Base-by-base conservation (phyloP, 2,888 invertebrate species). In the Conistra vaccinii region DNA sequence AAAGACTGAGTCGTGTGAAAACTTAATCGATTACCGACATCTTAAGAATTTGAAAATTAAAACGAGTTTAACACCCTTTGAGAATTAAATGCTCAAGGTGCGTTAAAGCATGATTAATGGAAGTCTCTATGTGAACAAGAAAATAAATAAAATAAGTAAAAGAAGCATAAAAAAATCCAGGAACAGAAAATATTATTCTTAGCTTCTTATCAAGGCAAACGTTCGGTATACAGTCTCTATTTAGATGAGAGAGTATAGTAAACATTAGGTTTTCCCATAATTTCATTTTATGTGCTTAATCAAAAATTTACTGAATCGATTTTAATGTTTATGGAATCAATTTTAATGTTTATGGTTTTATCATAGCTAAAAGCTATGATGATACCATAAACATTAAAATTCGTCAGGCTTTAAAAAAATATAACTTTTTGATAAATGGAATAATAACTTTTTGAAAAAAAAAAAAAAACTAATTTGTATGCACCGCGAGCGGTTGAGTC, bases 1-100 rank as follows among this genome's bases (percentile, higher is more conserved):
- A 78, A 80, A 77, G 67, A 65, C 72, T 72, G 72, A 68, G 12
- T 61, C 53, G 67, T 71, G 63, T 62, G 67, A 69, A 60, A 42
- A 57, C 29, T 58, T 76, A 76, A 85, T 62, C 53, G 69, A 62
- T 76, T 71, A 69, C 23, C 58, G 23, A 74, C 62, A 62, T 57
- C 75, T 62, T 60, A 35, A 69, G 81, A 69, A 57, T 80, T 51
- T n/a, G 53, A 48, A 73, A 80, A 55, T 61, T 23, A 62, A 55
- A 67, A 48, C 58, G 51, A 51, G 6, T 78, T 53, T 55, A 32
- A 23, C 45, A 32, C 5, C 3, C 26, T 45, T 81, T 62, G 74
- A 57, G 14, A 60, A 60, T 63, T n/a, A 45, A 42, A 73, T 68
- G 48, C n/a, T 77, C 42, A 57, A 48, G n/a, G 39, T 3, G 70